A percentile compares a stretch with the other conserved stretches of the same genome.
Evolutionary conservation across 64 coral and sea anemone genomes (phyloP).

Genomic region (Astreopora myriophthalma): DNA sequence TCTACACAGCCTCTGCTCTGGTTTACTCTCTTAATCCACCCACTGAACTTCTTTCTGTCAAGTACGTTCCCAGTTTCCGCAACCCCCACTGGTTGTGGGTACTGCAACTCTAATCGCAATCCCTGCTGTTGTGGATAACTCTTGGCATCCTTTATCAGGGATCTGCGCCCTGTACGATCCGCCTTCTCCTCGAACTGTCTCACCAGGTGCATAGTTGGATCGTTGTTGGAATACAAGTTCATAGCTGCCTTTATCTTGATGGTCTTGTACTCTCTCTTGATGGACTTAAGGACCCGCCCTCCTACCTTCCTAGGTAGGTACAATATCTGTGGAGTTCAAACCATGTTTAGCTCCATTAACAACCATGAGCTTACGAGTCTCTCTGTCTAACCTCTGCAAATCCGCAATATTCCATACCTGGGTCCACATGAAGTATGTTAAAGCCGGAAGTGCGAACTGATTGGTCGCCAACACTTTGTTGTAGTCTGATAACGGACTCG

Average conservation of each 20-base stretch:
- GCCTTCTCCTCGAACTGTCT: background rate
- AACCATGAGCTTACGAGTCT: background rate
- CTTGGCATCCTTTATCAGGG: background rate
- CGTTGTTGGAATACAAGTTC: background rate
- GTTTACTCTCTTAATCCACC: background rate
- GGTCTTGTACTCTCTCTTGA: background rate
- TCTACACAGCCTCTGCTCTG: background rate
- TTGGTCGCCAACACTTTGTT: conserved; percentile 1
- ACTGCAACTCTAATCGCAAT: background rate
- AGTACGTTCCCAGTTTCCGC: background rate
- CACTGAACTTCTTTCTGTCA: background rate
- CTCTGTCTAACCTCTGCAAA: background rate
- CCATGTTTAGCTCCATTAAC: background rate
- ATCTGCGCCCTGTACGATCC: background rate
- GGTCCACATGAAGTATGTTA: conserved; percentile 5
- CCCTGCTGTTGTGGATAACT: background rate
- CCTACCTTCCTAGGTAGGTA: background rate
- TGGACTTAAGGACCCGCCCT: background rate
- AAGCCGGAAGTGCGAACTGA: background rate
- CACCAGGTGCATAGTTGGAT: conserved; percentile 5
- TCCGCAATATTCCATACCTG: background rate
- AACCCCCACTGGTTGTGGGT: background rate
- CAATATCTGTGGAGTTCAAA: background rate
- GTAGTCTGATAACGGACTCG: background rate
- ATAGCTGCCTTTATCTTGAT: conserved; percentile 12